A percentile compares a stretch with the other conserved stretches of the same genome.
Evolutionary conservation across 2,797 vertebrate species (phyloP).

Genomic region (Dromococcyx pavoninus): DNA sequence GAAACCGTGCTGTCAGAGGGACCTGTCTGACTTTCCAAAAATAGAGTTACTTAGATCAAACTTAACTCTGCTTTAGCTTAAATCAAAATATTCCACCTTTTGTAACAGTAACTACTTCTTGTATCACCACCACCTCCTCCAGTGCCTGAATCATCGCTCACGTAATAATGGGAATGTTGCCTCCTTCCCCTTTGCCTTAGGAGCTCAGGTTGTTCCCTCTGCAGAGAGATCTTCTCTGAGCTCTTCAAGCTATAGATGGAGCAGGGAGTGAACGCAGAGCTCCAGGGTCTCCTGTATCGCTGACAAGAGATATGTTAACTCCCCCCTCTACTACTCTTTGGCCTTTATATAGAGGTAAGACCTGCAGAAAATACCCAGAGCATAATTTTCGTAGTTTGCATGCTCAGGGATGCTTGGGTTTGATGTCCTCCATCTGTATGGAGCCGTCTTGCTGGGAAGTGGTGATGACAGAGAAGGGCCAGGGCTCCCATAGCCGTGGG

Average conservation of each 20-base stretch:
- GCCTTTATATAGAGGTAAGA: rapidly evolving
- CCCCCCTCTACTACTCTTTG: background rate
- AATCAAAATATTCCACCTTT: no score
- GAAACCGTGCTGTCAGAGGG: no score
- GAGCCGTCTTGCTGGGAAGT: background rate
- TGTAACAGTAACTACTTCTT: no score
- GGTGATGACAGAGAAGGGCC: background rate
- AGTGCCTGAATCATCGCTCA: rapidly evolving
- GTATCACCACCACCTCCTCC: background rate
- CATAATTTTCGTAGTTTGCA: rapidly evolving
- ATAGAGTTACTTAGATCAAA: no score
- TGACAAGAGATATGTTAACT: background rate
- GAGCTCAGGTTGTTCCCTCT: background rate
- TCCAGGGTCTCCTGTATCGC: background rate
- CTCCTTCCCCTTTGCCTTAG: background rate
- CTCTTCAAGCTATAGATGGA: background rate
- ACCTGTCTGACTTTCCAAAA: no score
- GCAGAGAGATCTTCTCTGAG: background rate
- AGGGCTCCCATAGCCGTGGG: rapidly evolving
- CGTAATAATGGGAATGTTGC: rapidly evolving
- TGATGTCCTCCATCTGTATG: rapidly evolving
- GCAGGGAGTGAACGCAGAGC: background rate
- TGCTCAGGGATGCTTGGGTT: background rate
- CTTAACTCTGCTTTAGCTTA: no score
- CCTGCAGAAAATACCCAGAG: background rate